phyloP scores from a whole-genome alignment of 2,797 vertebrate genomes.

The Naso thynnoides region DNA sequence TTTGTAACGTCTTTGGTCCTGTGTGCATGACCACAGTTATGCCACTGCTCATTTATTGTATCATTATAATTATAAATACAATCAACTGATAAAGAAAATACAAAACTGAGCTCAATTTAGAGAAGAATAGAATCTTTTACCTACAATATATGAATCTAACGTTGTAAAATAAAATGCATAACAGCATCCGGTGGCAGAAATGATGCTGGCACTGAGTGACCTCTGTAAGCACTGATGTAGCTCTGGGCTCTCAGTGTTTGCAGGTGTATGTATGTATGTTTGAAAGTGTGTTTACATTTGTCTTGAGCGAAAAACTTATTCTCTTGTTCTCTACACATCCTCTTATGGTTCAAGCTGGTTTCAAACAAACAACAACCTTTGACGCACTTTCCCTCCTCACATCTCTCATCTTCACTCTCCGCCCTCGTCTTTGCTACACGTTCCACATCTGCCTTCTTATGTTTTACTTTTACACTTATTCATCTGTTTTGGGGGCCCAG shows the following conservation, averaged over 20 bases:
- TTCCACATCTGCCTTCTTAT: conserved; percentile 22
- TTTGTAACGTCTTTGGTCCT: conserved; percentile 79
- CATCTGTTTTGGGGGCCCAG: conserved; percentile 25
- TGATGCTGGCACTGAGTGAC: not conserved
- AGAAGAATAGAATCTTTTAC: conserved; percentile 40
- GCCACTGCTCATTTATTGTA: conserved; percentile 49
- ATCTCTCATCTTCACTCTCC: conserved; percentile 10
- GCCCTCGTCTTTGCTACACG: conserved; percentile 34
- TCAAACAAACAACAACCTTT: conserved; percentile 30
- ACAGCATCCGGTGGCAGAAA: conserved; percentile 32
- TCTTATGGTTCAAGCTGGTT: conserved; percentile 32
- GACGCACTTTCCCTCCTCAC: conserved; percentile 6
- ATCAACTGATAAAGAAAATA: conserved; percentile 64
- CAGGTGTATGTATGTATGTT: conserved; percentile 25
- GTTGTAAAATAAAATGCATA: conserved; percentile 45
- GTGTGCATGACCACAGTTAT: conserved; percentile 62
- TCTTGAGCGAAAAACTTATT: conserved; percentile 35
- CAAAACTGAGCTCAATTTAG: conserved; percentile 43
- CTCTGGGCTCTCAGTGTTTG: conserved; percentile 33
- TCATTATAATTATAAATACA: conserved; percentile 63
- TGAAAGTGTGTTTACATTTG: conserved; percentile 14
- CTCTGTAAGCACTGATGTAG: conserved; percentile 25
- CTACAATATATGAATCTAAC: conserved; percentile 44
- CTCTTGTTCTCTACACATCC: conserved; percentile 32
- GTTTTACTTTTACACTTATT: conserved; percentile 12